Conservation (phyloP, 1,140 invertebrate genomes). For the Grapholita molesta region DNA sequence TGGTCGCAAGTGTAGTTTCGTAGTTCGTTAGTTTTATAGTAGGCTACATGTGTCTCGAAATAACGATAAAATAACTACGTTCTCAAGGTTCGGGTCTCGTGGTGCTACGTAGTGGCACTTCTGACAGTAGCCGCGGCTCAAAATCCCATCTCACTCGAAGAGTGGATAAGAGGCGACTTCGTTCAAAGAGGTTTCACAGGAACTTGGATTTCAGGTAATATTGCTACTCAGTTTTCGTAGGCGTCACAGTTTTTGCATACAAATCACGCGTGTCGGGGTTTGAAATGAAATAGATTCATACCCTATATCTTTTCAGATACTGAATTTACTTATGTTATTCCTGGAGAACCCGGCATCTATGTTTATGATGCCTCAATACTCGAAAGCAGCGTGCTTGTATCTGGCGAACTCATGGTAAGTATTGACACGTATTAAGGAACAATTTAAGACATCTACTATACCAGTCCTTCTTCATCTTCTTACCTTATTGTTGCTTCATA, state of each 20-base stretch:
- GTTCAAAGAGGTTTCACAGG: constrained; percentile 61
- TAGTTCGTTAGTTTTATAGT: too few species aligned
- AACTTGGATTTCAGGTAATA: constrained; percentile 72
- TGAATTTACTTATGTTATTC: constrained; percentile 55
- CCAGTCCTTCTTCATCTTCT: too few species aligned
- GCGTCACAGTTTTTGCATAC: constrained; percentile 5
- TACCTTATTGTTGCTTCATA: too few species aligned
- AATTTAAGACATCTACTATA: too few species aligned
- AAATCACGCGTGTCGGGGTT: background rate
- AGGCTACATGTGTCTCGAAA: too few species aligned
- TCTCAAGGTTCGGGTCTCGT: constrained; percentile 36
- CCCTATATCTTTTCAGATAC: constrained; percentile 55
- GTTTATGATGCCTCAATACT: constrained; percentile 46
- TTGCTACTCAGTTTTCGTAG: constrained; percentile 4
- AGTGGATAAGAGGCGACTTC: constrained; percentile 55
- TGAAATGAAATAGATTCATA: background rate
- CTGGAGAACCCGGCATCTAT: constrained; percentile 54
- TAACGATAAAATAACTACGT: too few species aligned
- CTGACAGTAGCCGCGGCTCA: constrained; percentile 40
- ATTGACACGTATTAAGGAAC: background rate
- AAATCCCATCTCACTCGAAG: constrained; percentile 52
- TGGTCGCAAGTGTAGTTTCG: too few species aligned
- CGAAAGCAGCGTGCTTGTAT: constrained; percentile 41
- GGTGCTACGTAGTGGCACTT: constrained; percentile 37
- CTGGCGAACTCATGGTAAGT: constrained; percentile 56